Evolutionary conservation across 53 echinoderm and acorn worm species (phyloP), one percentile per base, ranked within the genome.

Genomic region (Crossaster papposus): DNA sequence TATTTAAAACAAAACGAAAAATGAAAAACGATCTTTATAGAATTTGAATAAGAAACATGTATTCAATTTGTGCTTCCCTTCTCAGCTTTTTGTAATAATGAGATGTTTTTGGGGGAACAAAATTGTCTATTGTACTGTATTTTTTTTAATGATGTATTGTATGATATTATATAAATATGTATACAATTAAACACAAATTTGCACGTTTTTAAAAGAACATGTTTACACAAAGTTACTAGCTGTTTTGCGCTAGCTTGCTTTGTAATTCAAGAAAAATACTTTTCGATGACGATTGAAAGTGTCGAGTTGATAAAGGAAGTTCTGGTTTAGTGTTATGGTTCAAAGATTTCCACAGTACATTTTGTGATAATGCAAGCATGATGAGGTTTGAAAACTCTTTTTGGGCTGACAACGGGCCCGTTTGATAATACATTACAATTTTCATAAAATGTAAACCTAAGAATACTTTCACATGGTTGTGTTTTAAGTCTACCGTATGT

Each of bases 141-240:
- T 68, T 26, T 68, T 68, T 68, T 68, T 68, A 1, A n/a, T 23
- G 28, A 68, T 68, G 68, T 28, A 68, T 68, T 68, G 68, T 68
- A 68, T 68, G 3, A 23, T 68, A 68, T n/a, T 68, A 68, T 68
- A 68, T 68, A 68, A 26, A 68, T 68, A 68, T 68, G 28, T 68
- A 58, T 58, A 58, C 68, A 4, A 68, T 68, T 68, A 68, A n/a
- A 68, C 68, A 26, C 11, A 11, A 68, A 68, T 68, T 68, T 26
- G 28, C 68, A 26, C 1, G 24, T 28, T n/a, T 68, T 58, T 58
- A 20, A 20, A 18, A 2, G 3, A 58, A 58, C 26, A 68, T 68
- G 68, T 68, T 68, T 4, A 12, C 28, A 26, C 22, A n/a, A 68
- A 11, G 3, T 64, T 10, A 13, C 53, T 52, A 52, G 58, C 58